These are phyloP conservation scores for Lomographa bimaculata DNA, from an alignment of 2,888 invertebrate species.

Conservation along the genomic window DNA sequence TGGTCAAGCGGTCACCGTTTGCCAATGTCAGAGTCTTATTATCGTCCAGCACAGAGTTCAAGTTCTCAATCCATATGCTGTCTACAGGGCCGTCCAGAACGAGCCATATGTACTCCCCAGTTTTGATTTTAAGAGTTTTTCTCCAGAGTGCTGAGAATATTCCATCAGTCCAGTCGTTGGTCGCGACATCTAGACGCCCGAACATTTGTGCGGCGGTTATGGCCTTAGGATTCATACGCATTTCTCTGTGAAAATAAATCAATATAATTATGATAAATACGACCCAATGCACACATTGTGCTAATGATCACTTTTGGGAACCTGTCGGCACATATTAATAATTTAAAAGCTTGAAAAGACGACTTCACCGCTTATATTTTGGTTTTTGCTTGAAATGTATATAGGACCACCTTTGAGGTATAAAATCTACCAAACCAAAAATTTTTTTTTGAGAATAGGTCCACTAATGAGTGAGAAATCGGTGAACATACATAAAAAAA, in stretches of 20 bases:
- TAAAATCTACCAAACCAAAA: too few relatives aligned
- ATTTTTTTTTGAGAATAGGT: too few relatives aligned
- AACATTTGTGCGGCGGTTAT: constrained; percentile 99
- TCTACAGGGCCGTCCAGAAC: constrained; percentile 98
- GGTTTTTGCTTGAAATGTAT: too few relatives aligned
- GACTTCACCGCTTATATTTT: too few relatives aligned
- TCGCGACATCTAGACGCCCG: constrained; percentile 97
- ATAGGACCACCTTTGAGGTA: too few relatives aligned
- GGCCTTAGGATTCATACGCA: constrained; percentile 99
- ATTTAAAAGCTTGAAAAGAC: background rate
- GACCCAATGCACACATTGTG: too few relatives aligned
- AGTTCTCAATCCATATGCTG: constrained; percentile 99
- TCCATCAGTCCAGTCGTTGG: constrained; percentile 99
- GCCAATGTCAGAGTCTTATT: constrained; percentile 97
- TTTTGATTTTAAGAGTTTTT: constrained; percentile 94
- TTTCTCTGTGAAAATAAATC: constrained; percentile 88
- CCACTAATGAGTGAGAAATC: too few relatives aligned
- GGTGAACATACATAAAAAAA: too few relatives aligned
- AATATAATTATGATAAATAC: too few relatives aligned
- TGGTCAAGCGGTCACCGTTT: constrained; percentile 96
- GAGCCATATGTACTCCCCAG: constrained; percentile 95
- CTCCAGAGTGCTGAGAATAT: constrained; percentile 98
- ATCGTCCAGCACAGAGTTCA: constrained; percentile 98
- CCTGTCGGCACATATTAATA: too few relatives aligned
- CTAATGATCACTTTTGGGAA: too few relatives aligned